phyloP scores from a whole-genome alignment of 2,113 vertebrate species.

The Ivindomyrus marchei region DNA sequence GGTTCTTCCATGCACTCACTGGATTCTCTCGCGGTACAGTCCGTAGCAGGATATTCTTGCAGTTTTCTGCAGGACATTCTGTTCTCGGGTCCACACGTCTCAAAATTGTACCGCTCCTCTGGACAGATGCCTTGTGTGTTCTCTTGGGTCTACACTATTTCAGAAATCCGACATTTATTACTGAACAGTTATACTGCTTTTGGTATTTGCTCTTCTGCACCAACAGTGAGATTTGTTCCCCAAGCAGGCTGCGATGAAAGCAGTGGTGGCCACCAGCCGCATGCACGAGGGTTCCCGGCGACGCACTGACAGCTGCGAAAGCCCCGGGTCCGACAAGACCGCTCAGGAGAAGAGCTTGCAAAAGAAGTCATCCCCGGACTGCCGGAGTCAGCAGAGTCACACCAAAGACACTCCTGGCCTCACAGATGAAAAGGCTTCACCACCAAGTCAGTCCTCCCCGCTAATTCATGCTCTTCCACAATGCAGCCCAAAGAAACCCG shows the following conservation, averaged over 20 bases:
- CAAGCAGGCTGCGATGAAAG: constrained; percentile 78
- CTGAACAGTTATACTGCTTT: not conserved
- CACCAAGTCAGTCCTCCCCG: constrained; percentile 27
- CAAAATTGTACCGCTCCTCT: not conserved
- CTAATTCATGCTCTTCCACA: constrained; percentile 31
- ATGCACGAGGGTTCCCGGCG: constrained; percentile 67
- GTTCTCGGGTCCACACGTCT: not conserved
- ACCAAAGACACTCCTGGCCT: constrained; percentile 34
- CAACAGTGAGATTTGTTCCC: not conserved
- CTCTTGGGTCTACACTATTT: not conserved
- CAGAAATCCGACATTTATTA: not conserved
- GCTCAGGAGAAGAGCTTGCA: constrained; percentile 58
- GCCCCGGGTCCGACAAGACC: constrained; percentile 49
- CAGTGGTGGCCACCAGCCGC: constrained; percentile 73
- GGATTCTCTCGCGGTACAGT: not conserved
- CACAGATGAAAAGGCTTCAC: not conserved
- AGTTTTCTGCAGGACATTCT: not conserved
- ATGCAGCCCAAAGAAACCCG: constrained; percentile 36
- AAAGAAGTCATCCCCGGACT: constrained; percentile 39
- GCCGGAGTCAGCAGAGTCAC: not conserved
- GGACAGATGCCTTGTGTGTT: not conserved
- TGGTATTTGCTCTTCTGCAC: not conserved
- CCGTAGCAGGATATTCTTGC: not conserved
- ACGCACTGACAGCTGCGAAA: constrained; percentile 66
- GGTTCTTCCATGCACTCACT: not conserved